A percentile compares a stretch with the other conserved stretches of the same genome.
These are phyloP conservation scores for Pyralis farinalis DNA, from an alignment of 2,888 invertebrate species.

Conservation along the genomic window DNA sequence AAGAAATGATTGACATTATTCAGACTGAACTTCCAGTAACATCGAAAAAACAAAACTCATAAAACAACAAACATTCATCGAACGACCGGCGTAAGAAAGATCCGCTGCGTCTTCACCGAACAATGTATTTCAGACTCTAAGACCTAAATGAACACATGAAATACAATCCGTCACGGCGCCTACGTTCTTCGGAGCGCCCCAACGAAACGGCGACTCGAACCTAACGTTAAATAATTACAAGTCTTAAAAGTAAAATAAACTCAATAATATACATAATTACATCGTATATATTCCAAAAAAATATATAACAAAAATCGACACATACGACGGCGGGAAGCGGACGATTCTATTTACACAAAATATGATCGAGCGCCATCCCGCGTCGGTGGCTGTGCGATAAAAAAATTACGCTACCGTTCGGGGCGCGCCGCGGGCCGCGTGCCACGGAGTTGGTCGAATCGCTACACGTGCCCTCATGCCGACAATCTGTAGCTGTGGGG, in stretches of 20 bases:
- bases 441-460: too few relatives aligned
- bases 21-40: slow-evolving; percentile 69
- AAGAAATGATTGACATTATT: slow-evolving; percentile 79
- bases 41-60: slow-evolving; percentile 68
- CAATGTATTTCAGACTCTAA: slow-evolving; percentile 72
- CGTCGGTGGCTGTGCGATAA: slow-evolving; percentile 23
- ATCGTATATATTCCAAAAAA: slow-evolving; percentile 74
- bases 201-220: slow-evolving; percentile 50
- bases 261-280: slow-evolving; percentile 80
- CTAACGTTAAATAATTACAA: slow-evolving; percentile 75
- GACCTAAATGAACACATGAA: slow-evolving; percentile 80
- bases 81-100: slow-evolving; percentile 58
- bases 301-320: slow-evolving; percentile 56
- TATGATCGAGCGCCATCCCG: slow-evolving; percentile 23
- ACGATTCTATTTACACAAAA: slow-evolving; percentile 32
- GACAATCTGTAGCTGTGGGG: too few relatives aligned
- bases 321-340: slow-evolving; percentile 36
- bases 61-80: slow-evolving; percentile 73
- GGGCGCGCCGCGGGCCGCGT: slow-evolving; percentile 9
- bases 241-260: slow-evolving; percentile 75
- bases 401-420: slow-evolving; percentile 25
- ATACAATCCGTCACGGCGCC: slow-evolving; percentile 65
- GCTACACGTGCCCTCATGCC: too few relatives aligned
- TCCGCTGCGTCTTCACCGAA: slow-evolving; percentile 54
- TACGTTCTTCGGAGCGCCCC: slow-evolving; percentile 39